Conservation (phyloP, 2,888 invertebrate species). For the Melanophora roralis region DNA sequence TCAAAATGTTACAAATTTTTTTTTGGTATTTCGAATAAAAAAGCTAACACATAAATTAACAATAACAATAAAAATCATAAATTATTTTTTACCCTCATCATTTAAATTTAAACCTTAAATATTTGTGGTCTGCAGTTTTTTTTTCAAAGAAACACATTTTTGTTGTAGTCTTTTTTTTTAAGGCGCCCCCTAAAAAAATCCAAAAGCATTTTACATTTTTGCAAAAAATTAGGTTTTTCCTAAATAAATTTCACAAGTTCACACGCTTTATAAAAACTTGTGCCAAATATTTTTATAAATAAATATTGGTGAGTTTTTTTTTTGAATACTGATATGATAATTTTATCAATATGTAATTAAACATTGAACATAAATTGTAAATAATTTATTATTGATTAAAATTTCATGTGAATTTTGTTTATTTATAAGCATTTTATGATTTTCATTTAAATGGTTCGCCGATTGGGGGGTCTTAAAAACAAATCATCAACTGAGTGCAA, state of each 20-base stretch:
- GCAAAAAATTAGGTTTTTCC: not conserved
- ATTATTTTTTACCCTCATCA: slow-evolving; percentile 47
- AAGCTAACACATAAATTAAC: not conserved
- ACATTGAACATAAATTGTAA: slow-evolving; percentile 4
- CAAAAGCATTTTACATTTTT: not conserved
- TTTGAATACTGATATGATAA: not conserved
- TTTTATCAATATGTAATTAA: slow-evolving; percentile 33
- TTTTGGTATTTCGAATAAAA: not conserved
- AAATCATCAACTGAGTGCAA: too few relatives aligned
- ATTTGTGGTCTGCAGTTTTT: slow-evolving; percentile 41
- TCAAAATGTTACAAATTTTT: not conserved
- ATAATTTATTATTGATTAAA: slow-evolving; percentile 54
- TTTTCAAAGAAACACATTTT: slow-evolving; percentile 31
- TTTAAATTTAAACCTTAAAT: slow-evolving; percentile 30
- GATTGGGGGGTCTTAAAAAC: not conserved
- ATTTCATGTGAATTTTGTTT: slow-evolving; percentile 27
- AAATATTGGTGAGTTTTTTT: not conserved
- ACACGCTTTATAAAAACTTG: slow-evolving; percentile 49
- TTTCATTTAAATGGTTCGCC: not conserved
- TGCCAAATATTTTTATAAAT: slow-evolving; percentile 1
- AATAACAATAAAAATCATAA: slow-evolving; percentile 14
- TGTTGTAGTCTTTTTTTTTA: not conserved
- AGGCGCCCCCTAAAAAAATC: not conserved
- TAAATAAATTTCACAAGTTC: slow-evolving; percentile 32
- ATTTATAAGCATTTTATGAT: not conserved